Evolutionary conservation across 2,888 invertebrate species (phyloP), one percentile per base, ranked within the genome.

Genomic region (Phyllotreta striolata): DNA sequence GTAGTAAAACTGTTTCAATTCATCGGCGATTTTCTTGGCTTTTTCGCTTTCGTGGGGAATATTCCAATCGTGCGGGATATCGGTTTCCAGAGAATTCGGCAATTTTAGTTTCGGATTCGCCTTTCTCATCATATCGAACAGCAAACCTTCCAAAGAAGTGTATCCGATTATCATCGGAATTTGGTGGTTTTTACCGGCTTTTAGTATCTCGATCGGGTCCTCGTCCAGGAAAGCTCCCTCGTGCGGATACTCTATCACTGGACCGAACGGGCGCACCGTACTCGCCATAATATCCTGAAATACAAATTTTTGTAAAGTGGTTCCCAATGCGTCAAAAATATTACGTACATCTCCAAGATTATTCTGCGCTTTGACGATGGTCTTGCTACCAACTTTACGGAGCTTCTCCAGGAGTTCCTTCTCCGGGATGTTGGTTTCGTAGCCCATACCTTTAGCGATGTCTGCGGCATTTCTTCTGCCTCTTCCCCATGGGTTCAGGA

Each of bases 1-100:
- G 69, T 81, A 85, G 71, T 85, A 84, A 4, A 78, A 74, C 10
- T 81, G 66, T 55, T 80, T 80, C 8, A 85, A 75, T 67, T 77
- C 76, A 2, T 77, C 72, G 1, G 83, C 84, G 39, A 81, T 76
- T 61, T 74, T 67, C 55, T 72, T 74, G 0, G 76, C 72, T 55
- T 66, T 63, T 12, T 72, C 64, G 51, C 70, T 72, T 8, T 73
- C 75, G 37, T n/a, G 12, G 10, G 52, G 39, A 34, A 77, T 46
- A 34, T 72, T 73, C 9, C 76, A 67, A 51, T 71, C 67, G 51
- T 67, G 67, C 1, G 75, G 77, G 55, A 74, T 68, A 60, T 73
- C 74, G 6, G 51, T 55, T 63, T 73, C 73, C 9, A 74, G 64
- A 58, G 73, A 49, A 24, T 62, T 65, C 0, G 71, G 67, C 12